Evolutionary conservation across 53 echinoderm and acorn worm genomes (phyloP), one percentile per base, ranked within the genome.

Genomic region (Astropecten irregularis): DNA sequence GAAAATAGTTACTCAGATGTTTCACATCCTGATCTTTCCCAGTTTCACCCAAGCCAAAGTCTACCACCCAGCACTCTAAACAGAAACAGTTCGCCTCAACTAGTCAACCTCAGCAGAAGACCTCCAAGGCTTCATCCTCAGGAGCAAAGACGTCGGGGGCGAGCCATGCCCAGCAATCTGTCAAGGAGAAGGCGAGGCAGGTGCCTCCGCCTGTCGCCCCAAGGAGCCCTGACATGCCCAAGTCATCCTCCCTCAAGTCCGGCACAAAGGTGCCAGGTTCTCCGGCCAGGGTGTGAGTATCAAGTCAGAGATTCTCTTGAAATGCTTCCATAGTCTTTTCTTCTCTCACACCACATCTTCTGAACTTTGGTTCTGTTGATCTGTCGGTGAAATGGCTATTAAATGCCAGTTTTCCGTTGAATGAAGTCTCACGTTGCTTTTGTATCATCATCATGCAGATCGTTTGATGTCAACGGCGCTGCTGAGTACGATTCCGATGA

Each of bases 161-260:
- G 18, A 30, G 34, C 55, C 68, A 70, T 49, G 16, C 73, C 72
- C 58, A 46, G 42, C 67, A 33, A 68, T 57, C 79, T 49, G 18
- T 32, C 31, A 39, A 37, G 29, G 76, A 58, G 8, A 35, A 31
- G 27, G 38, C 40, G 18, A 82, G 54, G 38, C 86, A 76, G 77
- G 59, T 72, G 14, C 93, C 93, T 16, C 96, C 96, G 27, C 96
- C 96, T 4, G 88, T 96, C n/a, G 93, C 93, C n/a, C 89, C 93
- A 3, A 73, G 93, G 51, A 77, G 85, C 46, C 66, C 87, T 0
- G 89, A 72, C n/a, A n/a, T 56, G 33, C 42, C 68, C 9, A 67
- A 84, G 30, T 68, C 68, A n/a, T 59, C 68, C 8, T 76, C 89
- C 5, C 69, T 66, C 16, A 73, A 83, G 19, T 83, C 62, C 11